Conservation (phyloP, 1,140 invertebrate genomes). For the Ridgeia piscesae region DNA sequence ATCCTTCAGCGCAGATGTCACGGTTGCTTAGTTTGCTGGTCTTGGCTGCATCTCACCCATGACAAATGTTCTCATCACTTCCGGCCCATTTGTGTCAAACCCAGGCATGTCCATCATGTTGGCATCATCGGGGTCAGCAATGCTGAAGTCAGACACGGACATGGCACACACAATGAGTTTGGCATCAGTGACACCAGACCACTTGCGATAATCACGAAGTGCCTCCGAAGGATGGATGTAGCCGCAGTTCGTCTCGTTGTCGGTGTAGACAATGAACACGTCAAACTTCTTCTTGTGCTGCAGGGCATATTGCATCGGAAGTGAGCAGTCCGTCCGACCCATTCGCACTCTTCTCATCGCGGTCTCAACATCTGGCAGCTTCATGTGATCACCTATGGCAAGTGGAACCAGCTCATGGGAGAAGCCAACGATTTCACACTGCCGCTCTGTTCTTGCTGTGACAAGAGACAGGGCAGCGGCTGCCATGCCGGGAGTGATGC, state of each 20-base stretch:
- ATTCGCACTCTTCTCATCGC: neutral
- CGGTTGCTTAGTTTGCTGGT: neutral
- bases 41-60: conserved; percentile 27
- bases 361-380: conserved; percentile 27
- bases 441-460: conserved; percentile 35
- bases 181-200: conserved; percentile 25
- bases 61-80: conserved; percentile 58
- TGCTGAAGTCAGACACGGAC: conserved; percentile 55
- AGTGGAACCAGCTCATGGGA: conserved; percentile 19
- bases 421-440: conserved; percentile 45
- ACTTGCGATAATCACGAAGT: conserved; percentile 40
- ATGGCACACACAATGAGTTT: conserved; percentile 65
- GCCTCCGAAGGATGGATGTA: conserved; percentile 40
- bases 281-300: conserved; percentile 57
- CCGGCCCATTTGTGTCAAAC: conserved; percentile 66
- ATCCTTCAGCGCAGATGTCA: neutral
- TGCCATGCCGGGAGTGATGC: conserved; percentile 60
- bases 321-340: conserved; percentile 50
- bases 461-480: conserved; percentile 56
- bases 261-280: conserved; percentile 51
- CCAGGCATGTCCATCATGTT: conserved; percentile 67
- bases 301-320: conserved; percentile 66
- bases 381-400: conserved; percentile 25
- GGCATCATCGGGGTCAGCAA: conserved; percentile 60
- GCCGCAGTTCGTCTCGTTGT: conserved; percentile 46